phyloP scores from a whole-genome alignment of 2,888 invertebrate genomes.

The Globia sparganii region DNA sequence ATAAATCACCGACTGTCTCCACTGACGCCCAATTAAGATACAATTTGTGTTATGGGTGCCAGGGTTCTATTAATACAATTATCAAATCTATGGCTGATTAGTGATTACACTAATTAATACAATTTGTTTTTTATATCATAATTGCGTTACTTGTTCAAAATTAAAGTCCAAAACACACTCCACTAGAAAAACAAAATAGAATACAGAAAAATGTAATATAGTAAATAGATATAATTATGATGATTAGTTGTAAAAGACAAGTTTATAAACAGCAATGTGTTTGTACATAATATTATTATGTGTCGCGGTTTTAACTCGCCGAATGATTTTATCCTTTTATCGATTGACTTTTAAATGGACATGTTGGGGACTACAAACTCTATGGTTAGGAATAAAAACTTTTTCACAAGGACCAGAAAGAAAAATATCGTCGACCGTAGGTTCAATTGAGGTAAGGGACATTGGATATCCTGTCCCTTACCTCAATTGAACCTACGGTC shows the following conservation, averaged over 20 bases:
- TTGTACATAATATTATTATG: slow-evolving; percentile 68
- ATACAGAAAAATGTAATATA: slow-evolving; percentile 60
- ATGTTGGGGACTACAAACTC: slow-evolving; percentile 53
- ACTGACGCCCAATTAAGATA: not conserved
- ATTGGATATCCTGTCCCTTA: too few relatives aligned
- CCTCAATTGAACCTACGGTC: too few relatives aligned
- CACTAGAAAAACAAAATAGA: slow-evolving; percentile 41
- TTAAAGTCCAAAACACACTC: slow-evolving; percentile 41
- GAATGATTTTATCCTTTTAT: slow-evolving; percentile 63
- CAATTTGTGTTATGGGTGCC: not conserved
- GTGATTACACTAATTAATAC: not conserved
- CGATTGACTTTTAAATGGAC: slow-evolving; percentile 58
- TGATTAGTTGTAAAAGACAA: slow-evolving; percentile 64
- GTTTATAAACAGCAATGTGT: slow-evolving; percentile 52
- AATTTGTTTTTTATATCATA: not conserved
- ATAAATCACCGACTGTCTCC: not conserved
- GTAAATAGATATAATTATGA: slow-evolving; percentile 52
- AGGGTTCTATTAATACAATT: not conserved
- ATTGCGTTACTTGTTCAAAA: not conserved
- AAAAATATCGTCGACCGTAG: too few relatives aligned
- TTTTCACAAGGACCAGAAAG: not conserved
- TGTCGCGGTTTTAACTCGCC: slow-evolving; percentile 53
- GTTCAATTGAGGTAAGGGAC: too few relatives aligned
- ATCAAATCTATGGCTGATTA: not conserved
- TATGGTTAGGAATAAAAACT: not conserved